phyloP scores from a whole-genome alignment of 2,888 invertebrate genomes.

The Monochamus alternatus region DNA sequence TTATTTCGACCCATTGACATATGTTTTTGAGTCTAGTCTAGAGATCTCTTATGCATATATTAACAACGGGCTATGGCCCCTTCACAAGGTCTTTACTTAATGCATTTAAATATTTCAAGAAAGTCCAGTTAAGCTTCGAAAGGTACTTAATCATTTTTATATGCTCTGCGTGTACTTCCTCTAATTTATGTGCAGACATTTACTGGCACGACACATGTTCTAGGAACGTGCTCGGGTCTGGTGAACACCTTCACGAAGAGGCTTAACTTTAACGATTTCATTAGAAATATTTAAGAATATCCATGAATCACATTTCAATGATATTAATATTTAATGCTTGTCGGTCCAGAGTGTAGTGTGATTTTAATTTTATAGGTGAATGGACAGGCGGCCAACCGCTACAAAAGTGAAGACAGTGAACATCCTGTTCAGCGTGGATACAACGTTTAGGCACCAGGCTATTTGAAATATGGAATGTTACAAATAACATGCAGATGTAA shows the following conservation, averaged over 20 bases:
- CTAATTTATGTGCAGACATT: conserved; percentile 21
- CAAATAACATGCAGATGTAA: no score
- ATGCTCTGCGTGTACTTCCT: conserved; percentile 5
- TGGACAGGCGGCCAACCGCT: neutral
- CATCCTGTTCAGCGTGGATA: no score
- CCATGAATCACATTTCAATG: conserved; percentile 7
- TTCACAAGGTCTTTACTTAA: no score
- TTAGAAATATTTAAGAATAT: conserved; percentile 18
- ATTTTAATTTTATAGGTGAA: neutral
- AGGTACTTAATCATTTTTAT: neutral
- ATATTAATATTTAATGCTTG: conserved; percentile 1
- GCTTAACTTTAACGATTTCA: conserved; percentile 7
- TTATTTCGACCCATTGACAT: no score
- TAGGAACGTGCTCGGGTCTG: conserved; percentile 20
- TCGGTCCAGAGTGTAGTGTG: neutral
- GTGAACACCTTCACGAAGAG: conserved; percentile 13
- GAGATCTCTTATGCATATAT: no score
- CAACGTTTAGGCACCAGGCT: no score
- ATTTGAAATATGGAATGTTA: no score
- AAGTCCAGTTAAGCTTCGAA: conserved; percentile 5
- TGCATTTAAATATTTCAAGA: neutral
- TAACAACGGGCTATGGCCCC: neutral
- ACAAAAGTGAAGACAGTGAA: no score
- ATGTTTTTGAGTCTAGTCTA: no score
- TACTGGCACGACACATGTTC: conserved; percentile 23